These are phyloP conservation scores for Passer montanus DNA, from an alignment of 2,113 vertebrate species.

Conservation along the genomic window DNA sequence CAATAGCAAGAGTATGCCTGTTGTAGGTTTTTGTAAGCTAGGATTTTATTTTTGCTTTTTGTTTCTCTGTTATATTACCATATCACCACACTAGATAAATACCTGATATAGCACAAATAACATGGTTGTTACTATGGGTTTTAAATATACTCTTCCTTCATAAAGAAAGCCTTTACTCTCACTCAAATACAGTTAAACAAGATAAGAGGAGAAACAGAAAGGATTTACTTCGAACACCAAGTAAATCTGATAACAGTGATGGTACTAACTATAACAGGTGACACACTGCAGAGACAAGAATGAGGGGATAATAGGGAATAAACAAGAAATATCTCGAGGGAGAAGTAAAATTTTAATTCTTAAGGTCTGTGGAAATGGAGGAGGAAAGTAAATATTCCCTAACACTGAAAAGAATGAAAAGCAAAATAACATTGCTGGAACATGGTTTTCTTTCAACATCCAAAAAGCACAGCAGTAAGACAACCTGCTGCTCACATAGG, in stretches of 20 bases:
- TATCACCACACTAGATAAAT: background rate
- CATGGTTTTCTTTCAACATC: background rate
- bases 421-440: background rate
- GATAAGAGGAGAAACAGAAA: background rate
- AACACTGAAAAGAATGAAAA: background rate
- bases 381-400: background rate
- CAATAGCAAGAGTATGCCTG: background rate
- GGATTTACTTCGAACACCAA: background rate
- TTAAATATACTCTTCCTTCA: background rate
- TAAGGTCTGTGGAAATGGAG: background rate
- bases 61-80: background rate
- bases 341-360: background rate
- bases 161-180: background rate
- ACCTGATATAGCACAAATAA: background rate
- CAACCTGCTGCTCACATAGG: background rate
- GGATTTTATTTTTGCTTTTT: accelerated
- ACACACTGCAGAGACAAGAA: background rate
- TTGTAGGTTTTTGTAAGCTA: background rate
- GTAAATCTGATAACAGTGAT: background rate
- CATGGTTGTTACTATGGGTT: background rate
- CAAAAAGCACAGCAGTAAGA: background rate
- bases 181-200: background rate
- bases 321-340: background rate
- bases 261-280: background rate
- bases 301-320: background rate